Percentiles rank a stretch among this genome's conserved stretches.
phyloP scores from a whole-genome alignment of 2,113 vertebrate genomes.

The Mesitornis unicolor region DNA sequence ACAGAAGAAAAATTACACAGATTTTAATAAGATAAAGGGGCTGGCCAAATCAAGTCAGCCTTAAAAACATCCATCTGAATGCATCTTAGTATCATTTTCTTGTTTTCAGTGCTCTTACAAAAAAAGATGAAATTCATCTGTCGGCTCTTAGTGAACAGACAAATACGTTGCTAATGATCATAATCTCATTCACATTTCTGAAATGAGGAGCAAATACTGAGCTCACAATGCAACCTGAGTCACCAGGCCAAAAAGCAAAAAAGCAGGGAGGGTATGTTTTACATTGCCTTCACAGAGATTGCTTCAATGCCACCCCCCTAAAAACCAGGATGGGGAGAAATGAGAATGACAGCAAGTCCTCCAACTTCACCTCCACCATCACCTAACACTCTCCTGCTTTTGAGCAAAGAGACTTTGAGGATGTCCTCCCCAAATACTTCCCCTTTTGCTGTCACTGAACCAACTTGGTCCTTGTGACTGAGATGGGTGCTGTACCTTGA shows the following conservation, averaged over 20 bases:
- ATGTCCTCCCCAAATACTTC: background rate
- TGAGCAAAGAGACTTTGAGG: background rate
- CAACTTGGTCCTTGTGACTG: background rate
- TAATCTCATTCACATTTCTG: conserved; percentile 30
- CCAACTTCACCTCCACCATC: background rate
- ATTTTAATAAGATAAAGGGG: conserved; percentile 4
- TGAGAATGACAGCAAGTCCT: background rate
- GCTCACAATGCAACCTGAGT: background rate
- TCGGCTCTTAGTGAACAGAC: background rate
- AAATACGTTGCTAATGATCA: conserved; percentile 2
- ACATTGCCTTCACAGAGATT: background rate
- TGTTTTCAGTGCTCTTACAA: background rate
- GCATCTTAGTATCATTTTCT: background rate
- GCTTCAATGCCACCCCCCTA: background rate
- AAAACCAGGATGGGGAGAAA: background rate
- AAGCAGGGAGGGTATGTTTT: background rate
- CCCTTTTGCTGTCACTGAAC: background rate
- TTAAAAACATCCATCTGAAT: conserved; percentile 9
- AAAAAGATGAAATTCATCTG: conserved; percentile 11
- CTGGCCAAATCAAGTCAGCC: background rate
- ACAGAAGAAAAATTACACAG: background rate
- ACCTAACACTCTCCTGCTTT: background rate
- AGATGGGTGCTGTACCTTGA: background rate
- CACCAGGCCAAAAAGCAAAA: background rate
- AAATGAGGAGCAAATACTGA: background rate